Base-by-base conservation (phyloP, 2,797 vertebrate species). In the Xerus rutilus region DNA sequence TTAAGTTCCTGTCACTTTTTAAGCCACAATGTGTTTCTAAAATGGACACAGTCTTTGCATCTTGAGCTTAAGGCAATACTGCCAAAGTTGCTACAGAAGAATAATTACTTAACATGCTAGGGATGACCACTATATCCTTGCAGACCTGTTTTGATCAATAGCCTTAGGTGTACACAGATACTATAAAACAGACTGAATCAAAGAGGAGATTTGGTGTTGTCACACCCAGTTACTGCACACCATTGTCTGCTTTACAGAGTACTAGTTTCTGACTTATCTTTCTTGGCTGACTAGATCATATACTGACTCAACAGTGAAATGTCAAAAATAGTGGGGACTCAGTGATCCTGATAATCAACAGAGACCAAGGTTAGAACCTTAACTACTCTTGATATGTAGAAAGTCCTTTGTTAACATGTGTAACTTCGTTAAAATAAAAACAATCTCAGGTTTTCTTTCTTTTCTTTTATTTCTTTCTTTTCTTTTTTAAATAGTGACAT, bases 361-460 rank as follows among this genome's bases (percentile, higher is more conserved):
- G 28, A 88, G n/a, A 5, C 5, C 30, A 74, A 25, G 15, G 12
- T 0, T 83, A 13, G 21, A 89, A n/a, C 1, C n/a, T 74, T 86
- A 91, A 1, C 3, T 93, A n/a, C 47, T 59, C 25, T 82, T 86
- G 65, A 54, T 39, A 35, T 30, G 6, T 18, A 62, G 25, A 78
- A 49, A 83, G 86, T 73, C 4, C 7, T 49, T 39, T 57, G 23
- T 21, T 65, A 69, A 77, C 17, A 52, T 82, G 18, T 39, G 13
- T n/a, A 89, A 14, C 76, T 59, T 59, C 92, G 45, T 43, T 95
- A 81, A 87, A 93, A 90, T 57, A 20, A 28, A 86, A 70, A 74
- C 45, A 49, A 74, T 62, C 67, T 73, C 47, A 67, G 8, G 62
- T 7, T 82, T 79, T 77, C 45, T 64, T 2, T 35, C 64, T 81